Base-by-base conservation (phyloP, 2,113 vertebrate species). In the Addax nasomaculatus region DNA sequence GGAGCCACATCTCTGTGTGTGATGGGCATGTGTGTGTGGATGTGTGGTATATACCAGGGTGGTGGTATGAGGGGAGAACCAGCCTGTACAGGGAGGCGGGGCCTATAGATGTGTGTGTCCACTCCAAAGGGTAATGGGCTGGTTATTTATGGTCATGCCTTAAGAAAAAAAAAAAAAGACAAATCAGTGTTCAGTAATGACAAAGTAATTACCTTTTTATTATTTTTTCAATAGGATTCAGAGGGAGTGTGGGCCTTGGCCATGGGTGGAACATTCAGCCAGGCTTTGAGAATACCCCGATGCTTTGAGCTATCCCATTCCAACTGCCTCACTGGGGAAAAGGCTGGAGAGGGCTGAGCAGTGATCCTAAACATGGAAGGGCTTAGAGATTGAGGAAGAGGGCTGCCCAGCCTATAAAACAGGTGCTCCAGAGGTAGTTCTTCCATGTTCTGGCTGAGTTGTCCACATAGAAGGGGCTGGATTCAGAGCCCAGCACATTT, bases 151-250 rank as follows among this genome's bases (percentile, higher is more conserved):
- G 94, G 93, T 79, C 97, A 49, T 60, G 98, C 97, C 58, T 97
- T 88, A 95, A 96, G 95, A 97, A 92, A 76, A 90, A 76, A 70
- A 76, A 94, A 95, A 95, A 98, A 98, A 98, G 98, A 98, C 97
- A 98, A 98, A 99, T 98, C 98, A 98, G 98, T 98, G 98, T 99
- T 99, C 98, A 94, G 98, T 99, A 99, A 99, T 98, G 99, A 99
- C 98, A 98, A 99, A 99, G 98, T 99, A 98, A 99, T 99, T 99
- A 99, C 97, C 98, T 98, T 99, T 99, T 99, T 99, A 99, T 99
- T 98, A 99, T 98, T 99, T 99, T 97, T 99, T 99, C 99, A 98
- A 99, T 99, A 98, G 97, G 97, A 97, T 99, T 98, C 98, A 98
- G 98, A 97, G 98, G 96, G 98, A 98, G 98, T 36, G 6, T 97